Percentiles rank a stretch among this genome's conserved stretches.
Conservation (phyloP, 2,113 vertebrate species). For the Stegostoma tigrinum region DNA sequence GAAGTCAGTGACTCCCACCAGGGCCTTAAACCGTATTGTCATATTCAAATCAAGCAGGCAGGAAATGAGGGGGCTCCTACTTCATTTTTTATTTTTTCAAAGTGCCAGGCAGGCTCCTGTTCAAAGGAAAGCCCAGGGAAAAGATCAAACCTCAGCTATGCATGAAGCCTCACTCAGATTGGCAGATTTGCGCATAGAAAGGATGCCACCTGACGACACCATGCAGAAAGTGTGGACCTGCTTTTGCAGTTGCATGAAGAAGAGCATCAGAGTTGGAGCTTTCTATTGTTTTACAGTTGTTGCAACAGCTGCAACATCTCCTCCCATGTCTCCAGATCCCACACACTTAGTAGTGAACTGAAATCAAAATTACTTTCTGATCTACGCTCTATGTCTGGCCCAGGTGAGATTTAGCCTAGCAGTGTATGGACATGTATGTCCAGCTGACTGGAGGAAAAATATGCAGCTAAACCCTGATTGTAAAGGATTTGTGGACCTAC, state of each 20-base stretch:
- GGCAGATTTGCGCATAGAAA: neutral
- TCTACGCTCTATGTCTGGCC: neutral
- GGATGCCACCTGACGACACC: neutral
- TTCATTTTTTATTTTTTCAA: neutral
- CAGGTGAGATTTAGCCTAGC: neutral
- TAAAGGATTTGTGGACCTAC: neutral
- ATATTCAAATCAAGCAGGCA: neutral
- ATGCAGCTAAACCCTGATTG: neutral
- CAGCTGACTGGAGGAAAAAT: neutral
- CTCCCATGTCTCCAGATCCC: neutral
- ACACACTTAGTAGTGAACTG: neutral
- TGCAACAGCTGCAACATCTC: neutral
- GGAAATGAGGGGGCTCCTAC: neutral
- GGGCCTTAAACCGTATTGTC: neutral
- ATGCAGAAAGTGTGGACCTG: neutral
- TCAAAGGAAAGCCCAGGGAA: neutral
- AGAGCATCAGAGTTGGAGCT: neutral
- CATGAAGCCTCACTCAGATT: neutral
- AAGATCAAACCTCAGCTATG: neutral
- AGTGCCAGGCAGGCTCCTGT: neutral
- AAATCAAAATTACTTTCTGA: neutral
- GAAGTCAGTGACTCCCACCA: neutral
- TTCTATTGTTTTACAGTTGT: neutral
- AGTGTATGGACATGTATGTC: neutral
- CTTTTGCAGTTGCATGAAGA: neutral